Evolutionary conservation across 2,113 vertebrate genomes (phyloP).

Genomic region (Bagarius yarrelli): DNA sequence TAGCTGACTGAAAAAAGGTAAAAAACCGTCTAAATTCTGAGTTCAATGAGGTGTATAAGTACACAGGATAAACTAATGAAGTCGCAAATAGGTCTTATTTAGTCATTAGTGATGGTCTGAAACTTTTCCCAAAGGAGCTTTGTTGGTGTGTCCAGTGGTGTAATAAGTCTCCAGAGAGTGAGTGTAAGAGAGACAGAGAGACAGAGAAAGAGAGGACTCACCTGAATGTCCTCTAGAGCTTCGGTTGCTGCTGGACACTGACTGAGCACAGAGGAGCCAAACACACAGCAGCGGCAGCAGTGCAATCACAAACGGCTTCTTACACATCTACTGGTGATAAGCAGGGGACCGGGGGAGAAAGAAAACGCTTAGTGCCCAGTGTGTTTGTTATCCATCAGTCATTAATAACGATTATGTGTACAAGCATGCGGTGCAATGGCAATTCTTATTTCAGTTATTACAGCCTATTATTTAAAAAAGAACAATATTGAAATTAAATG

Average conservation of each 20-base stretch:
- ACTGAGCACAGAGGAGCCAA: slow-evolving; percentile 59
- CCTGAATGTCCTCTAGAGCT: slow-evolving; percentile 67
- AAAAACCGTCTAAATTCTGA: neutral
- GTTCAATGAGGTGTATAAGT: neutral
- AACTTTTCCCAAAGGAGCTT: slow-evolving; percentile 20
- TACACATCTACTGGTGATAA: slow-evolving; percentile 50
- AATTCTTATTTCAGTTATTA: neutral
- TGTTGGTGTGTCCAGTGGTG: slow-evolving; percentile 52
- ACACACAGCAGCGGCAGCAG: slow-evolving; percentile 61
- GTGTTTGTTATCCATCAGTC: neutral
- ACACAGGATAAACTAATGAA: neutral
- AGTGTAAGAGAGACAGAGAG: slow-evolving; percentile 12
- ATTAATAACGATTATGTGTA: neutral
- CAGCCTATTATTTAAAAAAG: neutral
- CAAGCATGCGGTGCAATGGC: neutral
- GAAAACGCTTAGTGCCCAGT: neutral
- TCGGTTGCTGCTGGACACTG: slow-evolving; percentile 73
- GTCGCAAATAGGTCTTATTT: slow-evolving; percentile 42
- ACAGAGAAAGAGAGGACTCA: slow-evolving; percentile 32
- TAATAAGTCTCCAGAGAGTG: slow-evolving; percentile 66
- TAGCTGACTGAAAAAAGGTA: neutral
- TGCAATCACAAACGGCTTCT: slow-evolving; percentile 47
- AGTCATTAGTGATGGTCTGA: slow-evolving; percentile 41
- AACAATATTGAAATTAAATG: neutral
- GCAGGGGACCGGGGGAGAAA: slow-evolving; percentile 12